Evolutionary conservation across 2,888 invertebrate species (phyloP).

Genomic region (Melangyna quadrimaculata): DNA sequence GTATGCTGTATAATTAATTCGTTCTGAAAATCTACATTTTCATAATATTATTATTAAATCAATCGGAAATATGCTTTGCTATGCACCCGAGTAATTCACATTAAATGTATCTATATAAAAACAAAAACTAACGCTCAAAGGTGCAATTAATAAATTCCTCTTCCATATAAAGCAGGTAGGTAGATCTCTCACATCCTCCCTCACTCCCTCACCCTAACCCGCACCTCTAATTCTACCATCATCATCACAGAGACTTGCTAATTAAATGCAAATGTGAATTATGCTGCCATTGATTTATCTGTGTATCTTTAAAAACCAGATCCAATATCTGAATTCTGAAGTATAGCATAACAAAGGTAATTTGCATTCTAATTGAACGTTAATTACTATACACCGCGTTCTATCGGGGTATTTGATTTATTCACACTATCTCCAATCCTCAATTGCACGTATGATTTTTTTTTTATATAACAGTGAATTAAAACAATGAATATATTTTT

Average conservation of each 20-base stretch:
- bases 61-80: background rate
- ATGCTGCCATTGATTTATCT: constrained; percentile 54
- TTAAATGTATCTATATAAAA: too few species aligned
- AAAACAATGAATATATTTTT: constrained; percentile 36
- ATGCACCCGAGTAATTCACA: constrained; percentile 1
- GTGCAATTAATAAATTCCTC: constrained; percentile 52
- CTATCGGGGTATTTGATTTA: constrained; percentile 56
- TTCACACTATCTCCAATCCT: constrained; percentile 18
- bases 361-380: constrained; percentile 70
- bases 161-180: constrained; percentile 20
- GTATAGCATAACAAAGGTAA: constrained; percentile 49
- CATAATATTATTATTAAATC: background rate
- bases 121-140: constrained; percentile 1
- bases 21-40: background rate
- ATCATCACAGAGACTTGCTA: background rate
- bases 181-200: constrained; percentile 51
- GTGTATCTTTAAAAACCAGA: constrained; percentile 35
- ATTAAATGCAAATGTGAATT: constrained; percentile 50
- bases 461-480: constrained; percentile 20
- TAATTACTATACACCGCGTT: constrained; percentile 50
- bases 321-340: constrained; percentile 14
- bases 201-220: background rate
- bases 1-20: background rate
- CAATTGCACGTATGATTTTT: background rate
- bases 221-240: background rate